Percentiles rank a stretch among this genome's conserved stretches.
phyloP scores from a whole-genome alignment of 2,888 invertebrate species.

The Hirtodrosophila histrioides region DNA sequence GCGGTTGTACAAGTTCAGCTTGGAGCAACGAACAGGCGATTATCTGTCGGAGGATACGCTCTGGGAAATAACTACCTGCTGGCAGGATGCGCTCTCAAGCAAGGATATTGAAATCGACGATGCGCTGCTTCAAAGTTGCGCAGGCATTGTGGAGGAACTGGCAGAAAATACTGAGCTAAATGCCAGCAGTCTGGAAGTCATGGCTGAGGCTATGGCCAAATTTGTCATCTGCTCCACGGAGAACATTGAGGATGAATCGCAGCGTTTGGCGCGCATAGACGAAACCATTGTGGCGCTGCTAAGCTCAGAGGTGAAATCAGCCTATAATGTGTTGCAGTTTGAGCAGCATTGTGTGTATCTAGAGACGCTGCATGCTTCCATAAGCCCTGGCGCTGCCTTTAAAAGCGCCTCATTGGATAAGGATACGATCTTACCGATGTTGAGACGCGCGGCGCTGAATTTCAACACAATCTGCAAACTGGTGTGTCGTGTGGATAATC shows the following conservation, averaged over 20 bases:
- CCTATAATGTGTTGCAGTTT: conserved; percentile 40
- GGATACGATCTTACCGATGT: conserved; percentile 42
- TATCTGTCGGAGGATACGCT: conserved; percentile 85
- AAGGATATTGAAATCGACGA: conserved; percentile 78
- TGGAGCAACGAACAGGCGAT: conserved; percentile 81
- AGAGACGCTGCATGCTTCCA: conserved; percentile 64
- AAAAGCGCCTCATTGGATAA: conserved; percentile 45
- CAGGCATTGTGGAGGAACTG: conserved; percentile 65
- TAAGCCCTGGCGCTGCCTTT: conserved; percentile 56
- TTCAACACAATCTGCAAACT: conserved; percentile 76
- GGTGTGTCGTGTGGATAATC: conserved; percentile 65
- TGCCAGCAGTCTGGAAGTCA: conserved; percentile 58
- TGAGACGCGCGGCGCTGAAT: conserved; percentile 74
- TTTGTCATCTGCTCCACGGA: conserved; percentile 82
- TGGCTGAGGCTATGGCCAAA: conserved; percentile 77
- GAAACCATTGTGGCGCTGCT: conserved; percentile 55
- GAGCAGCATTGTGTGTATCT: conserved; percentile 70
- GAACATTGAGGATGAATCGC: conserved; percentile 65
- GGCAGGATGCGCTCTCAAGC: conserved; percentile 86
- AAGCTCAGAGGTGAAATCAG: conserved; percentile 40
- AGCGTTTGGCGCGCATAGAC: conserved; percentile 70
- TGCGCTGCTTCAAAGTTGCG: conserved; percentile 67
- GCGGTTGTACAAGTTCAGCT: conserved; percentile 85
- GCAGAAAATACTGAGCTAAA: conserved; percentile 36
- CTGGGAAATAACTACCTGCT: conserved; percentile 86